Evolutionary conservation across 2,113 vertebrate species (phyloP).

Genomic region (Nymphicus hollandicus): DNA sequence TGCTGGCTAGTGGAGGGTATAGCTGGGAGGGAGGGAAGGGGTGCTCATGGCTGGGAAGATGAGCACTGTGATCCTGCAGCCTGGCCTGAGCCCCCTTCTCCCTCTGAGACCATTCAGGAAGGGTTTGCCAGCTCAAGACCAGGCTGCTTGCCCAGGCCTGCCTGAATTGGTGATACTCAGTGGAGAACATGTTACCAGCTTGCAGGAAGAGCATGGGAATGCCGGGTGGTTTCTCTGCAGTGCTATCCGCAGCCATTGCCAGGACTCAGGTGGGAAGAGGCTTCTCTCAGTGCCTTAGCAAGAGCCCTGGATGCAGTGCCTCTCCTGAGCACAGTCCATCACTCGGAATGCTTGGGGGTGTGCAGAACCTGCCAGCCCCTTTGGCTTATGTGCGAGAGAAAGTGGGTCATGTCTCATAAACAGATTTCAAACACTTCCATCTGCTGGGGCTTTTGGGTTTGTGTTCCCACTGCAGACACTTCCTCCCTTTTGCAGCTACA

Average conservation of each 20-base stretch:
- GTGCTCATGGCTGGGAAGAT: neutral
- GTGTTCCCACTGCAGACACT: neutral
- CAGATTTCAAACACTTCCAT: neutral
- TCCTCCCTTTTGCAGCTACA: neutral
- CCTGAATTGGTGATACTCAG: neutral
- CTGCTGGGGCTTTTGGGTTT: neutral
- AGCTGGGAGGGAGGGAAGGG: neutral
- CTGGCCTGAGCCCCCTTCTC: neutral
- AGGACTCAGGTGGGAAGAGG: neutral
- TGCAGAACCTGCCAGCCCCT: slow-evolving; percentile 1
- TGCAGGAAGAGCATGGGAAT: accelerated
- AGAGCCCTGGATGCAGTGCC: neutral
- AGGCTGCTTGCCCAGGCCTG: neutral
- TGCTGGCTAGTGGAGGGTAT: neutral
- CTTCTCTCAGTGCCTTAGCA: neutral
- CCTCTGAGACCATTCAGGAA: neutral
- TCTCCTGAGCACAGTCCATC: neutral
- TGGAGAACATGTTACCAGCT: neutral
- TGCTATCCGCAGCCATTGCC: neutral
- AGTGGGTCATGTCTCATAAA: slow-evolving; percentile 18
- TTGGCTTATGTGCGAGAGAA: neutral
- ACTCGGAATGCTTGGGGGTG: neutral
- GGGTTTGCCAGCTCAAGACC: neutral
- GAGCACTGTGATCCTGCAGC: neutral
- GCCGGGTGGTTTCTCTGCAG: neutral